phyloP scores from a whole-genome alignment of 64 coral and sea anemone species.

The Astreopora myriophthalma region DNA sequence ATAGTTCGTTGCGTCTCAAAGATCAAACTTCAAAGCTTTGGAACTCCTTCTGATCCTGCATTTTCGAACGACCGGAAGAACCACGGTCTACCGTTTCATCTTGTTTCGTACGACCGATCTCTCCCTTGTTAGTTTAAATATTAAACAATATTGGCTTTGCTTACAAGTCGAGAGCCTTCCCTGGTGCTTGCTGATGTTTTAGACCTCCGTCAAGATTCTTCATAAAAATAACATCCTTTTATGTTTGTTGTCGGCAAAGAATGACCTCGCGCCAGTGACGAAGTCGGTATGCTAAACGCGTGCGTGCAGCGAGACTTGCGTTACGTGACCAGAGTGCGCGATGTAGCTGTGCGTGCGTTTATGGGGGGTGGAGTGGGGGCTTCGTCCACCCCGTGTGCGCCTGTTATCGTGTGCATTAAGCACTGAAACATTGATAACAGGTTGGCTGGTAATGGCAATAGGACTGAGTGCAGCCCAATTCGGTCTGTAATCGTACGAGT shows the following conservation, averaged over 20 bases:
- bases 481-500: too few relatives aligned
- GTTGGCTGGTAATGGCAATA: too few relatives aligned
- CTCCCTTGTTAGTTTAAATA: background rate
- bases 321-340: background rate
- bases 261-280: background rate
- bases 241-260: background rate
- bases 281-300: slow-evolving; percentile 1
- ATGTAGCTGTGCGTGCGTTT: background rate
- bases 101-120: background rate
- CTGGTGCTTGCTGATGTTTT: background rate
- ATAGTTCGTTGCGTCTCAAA: background rate
- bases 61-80: background rate
- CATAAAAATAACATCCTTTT: background rate
- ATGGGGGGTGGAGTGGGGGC: background rate
- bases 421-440: too few relatives aligned
- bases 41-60: background rate
- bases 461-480: too few relatives aligned
- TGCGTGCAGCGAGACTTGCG: background rate
- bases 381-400: too few relatives aligned
- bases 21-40: background rate
- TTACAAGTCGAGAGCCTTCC: background rate
- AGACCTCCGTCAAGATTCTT: background rate
- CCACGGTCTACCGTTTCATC: background rate
- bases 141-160: slow-evolving; percentile 3
- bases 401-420: too few relatives aligned